A percentile compares a stretch with the other conserved stretches of the same genome.
Evolutionary conservation across 2,888 invertebrate species (phyloP).

Genomic region (Erebia aethiops): DNA sequence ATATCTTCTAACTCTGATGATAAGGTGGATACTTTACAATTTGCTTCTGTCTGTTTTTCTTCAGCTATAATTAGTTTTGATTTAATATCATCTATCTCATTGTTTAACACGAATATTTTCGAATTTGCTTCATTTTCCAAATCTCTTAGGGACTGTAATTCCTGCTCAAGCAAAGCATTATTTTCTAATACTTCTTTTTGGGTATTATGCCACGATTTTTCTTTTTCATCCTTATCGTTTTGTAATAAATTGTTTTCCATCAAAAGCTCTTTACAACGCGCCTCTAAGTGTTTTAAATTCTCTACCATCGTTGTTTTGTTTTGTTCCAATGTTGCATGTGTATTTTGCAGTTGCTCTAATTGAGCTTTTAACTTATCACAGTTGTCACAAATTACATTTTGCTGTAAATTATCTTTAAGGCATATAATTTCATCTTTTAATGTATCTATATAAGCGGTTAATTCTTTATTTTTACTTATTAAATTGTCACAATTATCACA

Average conservation of each 20-base stretch:
- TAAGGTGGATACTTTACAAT: constrained; percentile 48
- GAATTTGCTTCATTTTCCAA: constrained; percentile 50
- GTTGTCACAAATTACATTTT: constrained; percentile 5
- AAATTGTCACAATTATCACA: constrained; percentile 53
- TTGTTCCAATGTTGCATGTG: constrained; percentile 25
- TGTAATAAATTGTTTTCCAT: constrained; percentile 48
- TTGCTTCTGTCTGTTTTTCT: constrained; percentile 30
- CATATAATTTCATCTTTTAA: constrained; percentile 9
- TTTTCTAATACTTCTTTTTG: constrained; percentile 44
- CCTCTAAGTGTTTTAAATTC: constrained; percentile 32
- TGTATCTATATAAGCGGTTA: constrained; percentile 5
- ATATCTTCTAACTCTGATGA: constrained; percentile 51
- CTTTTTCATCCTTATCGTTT: constrained; percentile 50
- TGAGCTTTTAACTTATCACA: constrained; percentile 30
- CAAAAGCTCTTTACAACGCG: constrained; percentile 46
- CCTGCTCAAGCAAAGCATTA: constrained; percentile 49
- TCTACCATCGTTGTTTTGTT: constrained; percentile 28
- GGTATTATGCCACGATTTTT: constrained; percentile 48
- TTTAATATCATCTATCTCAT: constrained; percentile 51
- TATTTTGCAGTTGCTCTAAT: constrained; percentile 29
- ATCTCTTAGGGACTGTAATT: constrained; percentile 47
- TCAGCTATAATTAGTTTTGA: constrained; percentile 25
- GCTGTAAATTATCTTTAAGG: constrained; percentile 21
- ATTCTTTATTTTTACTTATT: constrained; percentile 53
- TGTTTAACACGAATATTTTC: constrained; percentile 48